Conservation (phyloP, 2,113 vertebrate species). For the Solea solea region DNA sequence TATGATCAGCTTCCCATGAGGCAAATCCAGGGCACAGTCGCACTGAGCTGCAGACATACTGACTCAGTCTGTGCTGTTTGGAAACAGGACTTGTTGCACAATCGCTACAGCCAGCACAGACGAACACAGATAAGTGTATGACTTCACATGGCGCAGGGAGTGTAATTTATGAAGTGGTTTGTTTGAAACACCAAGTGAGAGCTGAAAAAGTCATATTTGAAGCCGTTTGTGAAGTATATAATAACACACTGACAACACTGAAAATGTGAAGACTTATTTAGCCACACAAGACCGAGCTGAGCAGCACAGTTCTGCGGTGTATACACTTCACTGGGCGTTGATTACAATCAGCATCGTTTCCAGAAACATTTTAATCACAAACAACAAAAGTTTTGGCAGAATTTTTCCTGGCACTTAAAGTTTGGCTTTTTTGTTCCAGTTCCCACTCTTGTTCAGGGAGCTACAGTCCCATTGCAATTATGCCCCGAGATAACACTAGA, state of each 20-base stretch:
- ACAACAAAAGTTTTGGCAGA: slow-evolving; percentile 60
- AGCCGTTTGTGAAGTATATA: not conserved
- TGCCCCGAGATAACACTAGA: slow-evolving; percentile 26
- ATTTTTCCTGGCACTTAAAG: slow-evolving; percentile 47
- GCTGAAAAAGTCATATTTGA: not conserved
- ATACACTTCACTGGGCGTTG: slow-evolving; percentile 24
- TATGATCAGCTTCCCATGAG: slow-evolving; percentile 48
- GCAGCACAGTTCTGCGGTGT: slow-evolving; percentile 31
- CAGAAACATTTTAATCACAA: slow-evolving; percentile 60
- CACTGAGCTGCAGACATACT: slow-evolving; percentile 50
- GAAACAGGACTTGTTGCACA: slow-evolving; percentile 63
- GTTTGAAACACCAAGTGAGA: not conserved
- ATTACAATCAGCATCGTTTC: slow-evolving; percentile 47
- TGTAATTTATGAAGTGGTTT: not conserved
- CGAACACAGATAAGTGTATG: slow-evolving; percentile 39
- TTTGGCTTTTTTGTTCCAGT: slow-evolving; percentile 53
- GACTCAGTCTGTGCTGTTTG: slow-evolving; percentile 58
- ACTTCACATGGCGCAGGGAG: not conserved
- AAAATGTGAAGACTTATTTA: slow-evolving; percentile 5
- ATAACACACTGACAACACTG: not conserved
- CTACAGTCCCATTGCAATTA: slow-evolving; percentile 64
- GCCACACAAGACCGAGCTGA: slow-evolving; percentile 21
- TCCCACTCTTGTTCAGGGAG: slow-evolving; percentile 57
- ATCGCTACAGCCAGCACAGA: slow-evolving; percentile 26
- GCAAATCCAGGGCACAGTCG: slow-evolving; percentile 53